Conservation (phyloP, 2,888 invertebrate species). For the Lomographa bimaculata region DNA sequence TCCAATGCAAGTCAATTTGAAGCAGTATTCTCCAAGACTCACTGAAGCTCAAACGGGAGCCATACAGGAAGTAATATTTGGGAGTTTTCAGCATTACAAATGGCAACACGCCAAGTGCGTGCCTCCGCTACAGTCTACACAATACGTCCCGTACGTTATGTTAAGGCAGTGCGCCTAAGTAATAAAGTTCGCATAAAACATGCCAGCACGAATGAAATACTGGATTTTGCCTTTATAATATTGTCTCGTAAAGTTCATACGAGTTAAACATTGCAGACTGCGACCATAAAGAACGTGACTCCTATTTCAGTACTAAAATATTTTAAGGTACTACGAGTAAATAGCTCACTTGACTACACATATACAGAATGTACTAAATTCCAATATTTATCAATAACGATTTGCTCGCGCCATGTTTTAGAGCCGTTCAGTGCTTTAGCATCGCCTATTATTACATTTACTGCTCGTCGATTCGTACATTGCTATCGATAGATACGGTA, state of each 20-base stretch:
- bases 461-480: constrained; percentile 16
- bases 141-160: constrained; percentile 14
- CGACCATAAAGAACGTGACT: background rate
- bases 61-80: constrained; percentile 60
- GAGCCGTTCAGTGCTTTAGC: constrained; percentile 15
- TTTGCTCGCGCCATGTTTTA: constrained; percentile 17
- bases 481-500: too few species aligned
- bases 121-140: constrained; percentile 29
- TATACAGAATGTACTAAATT: constrained; percentile 3
- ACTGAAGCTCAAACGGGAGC: constrained; percentile 29
- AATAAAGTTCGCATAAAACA: constrained; percentile 14
- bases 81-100: constrained; percentile 54
- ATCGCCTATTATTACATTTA: constrained; percentile 18
- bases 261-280: background rate
- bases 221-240: constrained; percentile 7
- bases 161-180: constrained; percentile 6
- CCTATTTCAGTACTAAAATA: too few species aligned
- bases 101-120: constrained; percentile 58
- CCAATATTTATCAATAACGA: constrained; percentile 29
- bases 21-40: constrained; percentile 32
- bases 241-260: constrained; percentile 1
- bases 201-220: constrained; percentile 1
- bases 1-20: constrained; percentile 36
- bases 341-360: constrained; percentile 1
- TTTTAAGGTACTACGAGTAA: too few species aligned